Evolutionary conservation across 2,113 vertebrate species (phyloP), one percentile per base, ranked within the genome.

Genomic region (Hydrochoerus hydrochaeris): DNA sequence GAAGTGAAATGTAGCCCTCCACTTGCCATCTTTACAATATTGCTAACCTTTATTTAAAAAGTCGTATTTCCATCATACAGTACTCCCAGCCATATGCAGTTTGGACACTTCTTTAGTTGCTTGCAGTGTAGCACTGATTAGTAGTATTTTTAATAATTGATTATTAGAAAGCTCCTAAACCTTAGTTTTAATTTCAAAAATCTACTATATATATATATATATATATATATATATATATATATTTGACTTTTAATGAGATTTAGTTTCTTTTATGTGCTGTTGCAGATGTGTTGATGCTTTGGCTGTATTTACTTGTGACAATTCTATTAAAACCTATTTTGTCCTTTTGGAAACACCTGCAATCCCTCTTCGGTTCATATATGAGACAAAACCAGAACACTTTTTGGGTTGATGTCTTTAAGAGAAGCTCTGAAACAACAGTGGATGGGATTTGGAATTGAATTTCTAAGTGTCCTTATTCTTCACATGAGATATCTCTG

Each of bases 101-200:
- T 85, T 91, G 63, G 4, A 26, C 24, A 60, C 22, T 52, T 85
- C 62, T 91, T 86, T 92, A 88, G 26, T 46, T 84, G 22, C 88
- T 26, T 91, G 32, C 73, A 94, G 87, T 85, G 54, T 81, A 60
- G 63, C 57, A 69, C n/a, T 69, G 5, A 19, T 69, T 69, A 69
- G 16, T 19, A 54, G 54, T 19, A n/a, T 69, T 69, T n/a, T 69
- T 69, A 19, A n/a, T 35, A 69, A 69, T 69, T 69, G 14, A 60
- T 89, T 62, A 65, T 5, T 85, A 30, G 30, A 80, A 88, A 63
- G 24, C 11, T 90, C 52, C n/a, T 60, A 89, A 91, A 86, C 83
- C 4, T 82, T 94, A 19, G 82, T 85, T 94, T 91, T 73, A 90
- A 91, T 94, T 97, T 80, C 38, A 91, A 46, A 91, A 67, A 54